These are phyloP conservation scores for Sphaerodactylus townsendi DNA, from an alignment of 2,113 vertebrate genomes.

Conservation along the genomic window DNA sequence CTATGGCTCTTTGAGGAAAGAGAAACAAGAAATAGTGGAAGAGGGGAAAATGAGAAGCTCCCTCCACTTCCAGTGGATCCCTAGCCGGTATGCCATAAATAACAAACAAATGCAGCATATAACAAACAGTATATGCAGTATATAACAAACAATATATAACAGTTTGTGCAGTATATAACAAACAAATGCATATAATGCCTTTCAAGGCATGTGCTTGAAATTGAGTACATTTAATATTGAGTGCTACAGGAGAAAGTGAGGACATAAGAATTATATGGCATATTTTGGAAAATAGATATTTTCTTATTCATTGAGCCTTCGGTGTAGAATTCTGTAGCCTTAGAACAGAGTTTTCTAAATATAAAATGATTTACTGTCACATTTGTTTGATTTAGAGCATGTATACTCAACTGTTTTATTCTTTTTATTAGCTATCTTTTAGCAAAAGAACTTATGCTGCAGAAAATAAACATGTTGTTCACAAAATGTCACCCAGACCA, in stretches of 20 bases:
- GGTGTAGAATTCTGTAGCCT: slow-evolving; percentile 38
- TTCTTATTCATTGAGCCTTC: slow-evolving; percentile 9
- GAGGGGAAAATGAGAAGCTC: no score
- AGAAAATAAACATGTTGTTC: slow-evolving; percentile 10
- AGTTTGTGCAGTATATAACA: background rate
- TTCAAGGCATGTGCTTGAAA: background rate
- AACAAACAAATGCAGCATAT: slow-evolving; percentile 10
- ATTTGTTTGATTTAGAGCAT: slow-evolving; percentile 21
- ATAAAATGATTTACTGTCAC: slow-evolving; percentile 21
- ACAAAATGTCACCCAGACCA: slow-evolving; percentile 28
- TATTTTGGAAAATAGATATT: background rate
- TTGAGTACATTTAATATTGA: slow-evolving; percentile 1
- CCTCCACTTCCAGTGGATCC: no score
- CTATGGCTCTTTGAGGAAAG: no score
- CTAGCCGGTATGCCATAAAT: background rate
- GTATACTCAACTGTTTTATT: background rate
- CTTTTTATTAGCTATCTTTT: slow-evolving; percentile 9
- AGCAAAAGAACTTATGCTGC: background rate
- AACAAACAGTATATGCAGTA: background rate
- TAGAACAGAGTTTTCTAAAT: slow-evolving; percentile 48
- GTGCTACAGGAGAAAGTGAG: background rate
- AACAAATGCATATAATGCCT: background rate
- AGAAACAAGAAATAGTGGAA: no score
- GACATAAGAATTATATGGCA: background rate
- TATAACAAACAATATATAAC: slow-evolving; percentile 1